These are phyloP conservation scores for Drosophila lini DNA, from an alignment of 1,140 invertebrate species.

Conservation along the genomic window DNA sequence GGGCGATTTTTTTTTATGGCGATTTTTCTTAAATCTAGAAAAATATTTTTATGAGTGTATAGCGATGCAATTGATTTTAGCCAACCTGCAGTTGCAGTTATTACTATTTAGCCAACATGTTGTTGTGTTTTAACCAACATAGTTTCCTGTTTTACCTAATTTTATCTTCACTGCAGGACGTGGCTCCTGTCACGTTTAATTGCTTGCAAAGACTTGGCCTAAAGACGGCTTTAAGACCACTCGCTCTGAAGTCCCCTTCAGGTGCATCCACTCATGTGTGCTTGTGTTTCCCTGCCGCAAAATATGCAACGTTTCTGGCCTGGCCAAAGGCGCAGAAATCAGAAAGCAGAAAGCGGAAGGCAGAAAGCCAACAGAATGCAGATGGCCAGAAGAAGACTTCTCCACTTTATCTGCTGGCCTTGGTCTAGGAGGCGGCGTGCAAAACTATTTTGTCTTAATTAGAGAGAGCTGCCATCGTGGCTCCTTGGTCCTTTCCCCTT, in stretches of 20 bases:
- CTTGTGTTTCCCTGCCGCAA: slow-evolving; percentile 19
- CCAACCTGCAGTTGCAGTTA: background rate
- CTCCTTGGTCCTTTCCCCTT: slow-evolving; percentile 14
- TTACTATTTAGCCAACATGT: background rate
- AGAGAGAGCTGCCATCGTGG: slow-evolving; percentile 33
- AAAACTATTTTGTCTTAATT: slow-evolving; percentile 69
- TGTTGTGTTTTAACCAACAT: slow-evolving; percentile 2
- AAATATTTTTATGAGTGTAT: too few species aligned
- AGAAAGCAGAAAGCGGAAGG: slow-evolving; percentile 1
- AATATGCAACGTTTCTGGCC: slow-evolving; percentile 61
- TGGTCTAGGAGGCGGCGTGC: slow-evolving; percentile 10
- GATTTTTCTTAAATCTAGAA: too few species aligned
- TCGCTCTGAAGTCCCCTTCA: slow-evolving; percentile 23
- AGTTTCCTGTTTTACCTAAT: background rate
- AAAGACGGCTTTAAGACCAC: slow-evolving; percentile 13
- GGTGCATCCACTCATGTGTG: slow-evolving; percentile 31
- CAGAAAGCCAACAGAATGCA: slow-evolving; percentile 20
- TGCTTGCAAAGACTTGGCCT: slow-evolving; percentile 15
- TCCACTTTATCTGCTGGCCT: slow-evolving; percentile 34
- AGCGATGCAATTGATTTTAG: background rate
- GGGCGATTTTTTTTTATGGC: too few species aligned
- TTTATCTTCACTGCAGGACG: background rate
- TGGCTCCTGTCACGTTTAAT: slow-evolving; percentile 26
- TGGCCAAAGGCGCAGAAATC: slow-evolving; percentile 34
- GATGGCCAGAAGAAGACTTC: slow-evolving; percentile 10